Conservation (phyloP, 2,888 invertebrate species). For the Hylaea fasciaria region DNA sequence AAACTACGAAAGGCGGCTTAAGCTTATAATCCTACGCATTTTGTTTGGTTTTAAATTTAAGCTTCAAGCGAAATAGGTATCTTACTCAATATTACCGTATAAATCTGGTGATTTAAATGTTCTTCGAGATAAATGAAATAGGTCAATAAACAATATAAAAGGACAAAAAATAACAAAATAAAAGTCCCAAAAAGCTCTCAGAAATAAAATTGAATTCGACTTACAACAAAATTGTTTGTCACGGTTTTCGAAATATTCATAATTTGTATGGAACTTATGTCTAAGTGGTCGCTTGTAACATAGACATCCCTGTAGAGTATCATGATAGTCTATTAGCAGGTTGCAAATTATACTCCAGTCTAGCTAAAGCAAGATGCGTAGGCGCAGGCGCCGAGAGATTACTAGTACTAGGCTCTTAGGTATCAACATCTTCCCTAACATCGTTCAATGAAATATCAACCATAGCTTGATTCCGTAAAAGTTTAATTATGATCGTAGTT, state of each 20-base stretch:
- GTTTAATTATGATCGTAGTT: conserved; percentile 4
- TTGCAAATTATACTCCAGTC: conserved; percentile 71
- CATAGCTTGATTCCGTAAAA: neutral
- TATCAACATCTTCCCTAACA: conserved; percentile 28
- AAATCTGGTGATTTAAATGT: too few relatives aligned
- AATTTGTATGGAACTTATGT: too few relatives aligned
- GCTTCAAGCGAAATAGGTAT: neutral
- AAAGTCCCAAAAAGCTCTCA: too few relatives aligned
- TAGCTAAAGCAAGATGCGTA: conserved; percentile 55
- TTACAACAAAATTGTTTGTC: too few relatives aligned
- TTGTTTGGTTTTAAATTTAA: conserved; percentile 28
- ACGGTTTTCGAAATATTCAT: too few relatives aligned
- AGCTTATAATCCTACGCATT: conserved; percentile 60
- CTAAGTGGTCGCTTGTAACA: neutral
- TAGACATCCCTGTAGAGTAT: conserved; percentile 33
- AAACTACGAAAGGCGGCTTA: conserved; percentile 59
- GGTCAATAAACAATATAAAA: too few relatives aligned
- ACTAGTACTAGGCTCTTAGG: conserved; percentile 22
- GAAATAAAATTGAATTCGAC: too few relatives aligned
- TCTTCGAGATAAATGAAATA: too few relatives aligned
- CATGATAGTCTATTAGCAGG: conserved; percentile 73
- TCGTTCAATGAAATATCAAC: conserved; percentile 11
- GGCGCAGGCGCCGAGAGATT: conserved; percentile 69
- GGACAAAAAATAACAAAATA: too few relatives aligned
- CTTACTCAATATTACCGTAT: too few relatives aligned